Conservation (phyloP, 2,797 vertebrate genomes). For the Myoxocephalus aenaeus region DNA sequence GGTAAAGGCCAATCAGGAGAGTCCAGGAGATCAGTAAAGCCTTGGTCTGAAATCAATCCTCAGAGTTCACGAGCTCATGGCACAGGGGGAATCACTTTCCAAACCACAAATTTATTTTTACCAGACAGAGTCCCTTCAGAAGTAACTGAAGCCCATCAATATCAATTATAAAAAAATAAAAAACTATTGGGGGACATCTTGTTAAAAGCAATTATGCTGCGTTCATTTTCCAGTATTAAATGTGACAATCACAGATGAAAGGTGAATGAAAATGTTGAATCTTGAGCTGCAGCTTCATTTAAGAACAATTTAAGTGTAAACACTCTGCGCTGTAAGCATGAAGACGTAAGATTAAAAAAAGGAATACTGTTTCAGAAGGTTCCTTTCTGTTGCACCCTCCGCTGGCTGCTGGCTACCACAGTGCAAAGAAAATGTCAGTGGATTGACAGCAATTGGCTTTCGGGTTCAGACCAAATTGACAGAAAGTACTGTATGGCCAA, state of each 20-base stretch:
- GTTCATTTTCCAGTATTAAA: not conserved
- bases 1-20: slow-evolving; percentile 65
- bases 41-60: slow-evolving; percentile 61
- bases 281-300: not conserved
- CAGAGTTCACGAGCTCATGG: slow-evolving; percentile 53
- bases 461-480: slow-evolving; percentile 35
- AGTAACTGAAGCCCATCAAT: not conserved
- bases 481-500: slow-evolving; percentile 23
- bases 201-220: not conserved
- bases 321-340: slow-evolving; percentile 1
- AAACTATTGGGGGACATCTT: not conserved
- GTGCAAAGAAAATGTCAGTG: slow-evolving; percentile 20
- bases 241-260: not conserved
- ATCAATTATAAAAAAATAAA: slow-evolving; percentile 11
- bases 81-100: slow-evolving; percentile 34
- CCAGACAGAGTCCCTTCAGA: slow-evolving; percentile 11
- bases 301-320: not conserved
- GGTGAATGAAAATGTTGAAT: not conserved
- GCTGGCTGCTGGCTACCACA: not conserved
- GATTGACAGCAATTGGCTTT: slow-evolving; percentile 27
- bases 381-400: slow-evolving; percentile 8
- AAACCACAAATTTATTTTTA: slow-evolving; percentile 43
- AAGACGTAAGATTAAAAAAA: not conserved
- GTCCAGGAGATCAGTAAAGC: slow-evolving; percentile 53
- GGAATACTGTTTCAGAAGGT: not conserved